Conservation (phyloP, 2,113 vertebrate species). For the Tachysurus vachellii region DNA sequence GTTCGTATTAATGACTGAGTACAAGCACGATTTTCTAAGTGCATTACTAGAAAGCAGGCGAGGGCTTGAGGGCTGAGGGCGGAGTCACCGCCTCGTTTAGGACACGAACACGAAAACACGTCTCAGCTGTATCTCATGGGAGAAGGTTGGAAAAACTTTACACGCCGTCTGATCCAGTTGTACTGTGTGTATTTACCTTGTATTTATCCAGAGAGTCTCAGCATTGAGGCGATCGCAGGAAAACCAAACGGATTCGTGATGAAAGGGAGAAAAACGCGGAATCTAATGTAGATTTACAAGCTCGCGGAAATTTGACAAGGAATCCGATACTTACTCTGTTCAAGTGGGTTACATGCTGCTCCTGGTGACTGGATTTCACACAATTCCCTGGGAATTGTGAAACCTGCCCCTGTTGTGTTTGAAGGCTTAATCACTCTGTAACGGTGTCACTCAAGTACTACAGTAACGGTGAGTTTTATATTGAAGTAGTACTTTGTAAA, state of each 20-base stretch:
- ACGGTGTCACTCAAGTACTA: too few relatives aligned
- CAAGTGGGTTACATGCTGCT: background rate
- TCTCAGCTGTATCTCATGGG: background rate
- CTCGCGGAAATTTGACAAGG: background rate
- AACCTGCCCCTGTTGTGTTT: background rate
- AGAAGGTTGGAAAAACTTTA: background rate
- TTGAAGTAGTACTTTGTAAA: background rate
- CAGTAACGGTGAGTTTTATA: background rate
- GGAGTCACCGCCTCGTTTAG: conserved; percentile 1
- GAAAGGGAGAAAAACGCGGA: background rate
- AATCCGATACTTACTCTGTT: background rate
- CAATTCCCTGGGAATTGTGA: background rate
- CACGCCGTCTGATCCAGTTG: background rate
- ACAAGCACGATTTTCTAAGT: background rate
- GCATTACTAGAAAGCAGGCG: background rate
- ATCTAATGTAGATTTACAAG: background rate
- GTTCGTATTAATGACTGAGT: background rate
- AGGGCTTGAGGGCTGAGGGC: conserved; percentile 15
- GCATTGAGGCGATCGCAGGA: background rate
- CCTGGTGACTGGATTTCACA: background rate
- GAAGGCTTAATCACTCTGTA: background rate
- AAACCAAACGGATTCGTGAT: background rate
- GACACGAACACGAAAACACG: background rate
- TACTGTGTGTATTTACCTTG: background rate
- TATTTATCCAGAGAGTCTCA: background rate